Conservation (phyloP, 1,140 invertebrate species). For the Temnothorax nylanderi region DNA sequence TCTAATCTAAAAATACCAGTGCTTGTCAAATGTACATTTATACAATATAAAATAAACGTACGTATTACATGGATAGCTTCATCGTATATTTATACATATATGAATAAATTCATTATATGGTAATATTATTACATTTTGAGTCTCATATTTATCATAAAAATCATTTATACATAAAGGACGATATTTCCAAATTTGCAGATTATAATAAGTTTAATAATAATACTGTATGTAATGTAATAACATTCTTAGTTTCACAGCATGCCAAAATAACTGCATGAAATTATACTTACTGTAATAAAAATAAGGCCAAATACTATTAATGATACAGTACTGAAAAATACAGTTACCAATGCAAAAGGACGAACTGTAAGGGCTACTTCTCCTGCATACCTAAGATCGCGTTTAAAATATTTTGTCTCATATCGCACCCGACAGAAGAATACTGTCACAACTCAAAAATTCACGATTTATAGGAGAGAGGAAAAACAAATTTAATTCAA, state of each 20-base stretch:
- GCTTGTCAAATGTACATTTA: not conserved
- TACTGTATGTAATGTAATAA: not conserved
- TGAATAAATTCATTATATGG: not conserved
- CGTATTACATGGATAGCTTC: not conserved
- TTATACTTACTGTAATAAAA: constrained; percentile 50
- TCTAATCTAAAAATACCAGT: not conserved
- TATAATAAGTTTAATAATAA: too few relatives aligned
- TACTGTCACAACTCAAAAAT: too few relatives aligned
- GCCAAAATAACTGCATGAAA: not conserved
- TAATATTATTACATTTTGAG: not conserved
- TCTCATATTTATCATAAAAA: not conserved
- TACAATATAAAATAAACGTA: not conserved
- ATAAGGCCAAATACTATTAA: constrained; percentile 34
- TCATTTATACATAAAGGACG: not conserved
- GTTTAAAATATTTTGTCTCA: constrained; percentile 11
- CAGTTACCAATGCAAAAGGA: constrained; percentile 51
- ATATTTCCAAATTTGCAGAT: not conserved
- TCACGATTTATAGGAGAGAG: too few relatives aligned
- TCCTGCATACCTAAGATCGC: constrained; percentile 50
- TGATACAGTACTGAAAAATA: constrained; percentile 21
- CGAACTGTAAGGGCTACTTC: constrained; percentile 40
- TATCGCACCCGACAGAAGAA: too few relatives aligned
- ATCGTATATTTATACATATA: not conserved
- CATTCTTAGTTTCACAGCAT: not conserved
- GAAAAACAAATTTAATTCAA: too few relatives aligned